Evolutionary conservation across 2,888 invertebrate species (phyloP).

Genomic region (Thyatira batis): DNA sequence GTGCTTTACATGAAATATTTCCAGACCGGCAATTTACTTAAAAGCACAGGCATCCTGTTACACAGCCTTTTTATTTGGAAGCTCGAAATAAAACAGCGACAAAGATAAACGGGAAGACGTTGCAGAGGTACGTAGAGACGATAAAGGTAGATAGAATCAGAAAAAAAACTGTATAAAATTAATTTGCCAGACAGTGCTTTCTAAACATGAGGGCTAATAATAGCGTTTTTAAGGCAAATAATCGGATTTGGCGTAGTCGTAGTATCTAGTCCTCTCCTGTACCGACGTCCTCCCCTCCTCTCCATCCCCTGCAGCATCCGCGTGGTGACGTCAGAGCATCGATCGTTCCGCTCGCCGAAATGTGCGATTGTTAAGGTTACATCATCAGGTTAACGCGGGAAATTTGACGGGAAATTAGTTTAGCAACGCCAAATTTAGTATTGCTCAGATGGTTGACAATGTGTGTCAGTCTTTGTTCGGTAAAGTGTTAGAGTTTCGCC

Average conservation of each 20-base stretch:
- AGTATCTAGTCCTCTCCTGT: conserved; percentile 28
- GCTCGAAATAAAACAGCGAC: background rate
- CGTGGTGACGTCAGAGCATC: conserved; percentile 74
- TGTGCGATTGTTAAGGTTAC: conserved; percentile 50
- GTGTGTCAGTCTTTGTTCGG: background rate
- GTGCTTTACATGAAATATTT: background rate
- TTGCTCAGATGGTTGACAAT: background rate
- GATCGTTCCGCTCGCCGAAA: conserved; percentile 64
- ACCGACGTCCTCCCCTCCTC: conserved; percentile 19
- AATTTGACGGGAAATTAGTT: conserved; percentile 22
- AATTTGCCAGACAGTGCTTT: conserved; percentile 31
- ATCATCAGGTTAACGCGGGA: conserved; percentile 21
- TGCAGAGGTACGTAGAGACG: background rate
- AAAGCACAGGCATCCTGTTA: background rate
- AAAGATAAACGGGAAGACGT: background rate
- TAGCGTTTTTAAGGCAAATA: conserved; percentile 57
- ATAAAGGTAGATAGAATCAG: conserved; percentile 15
- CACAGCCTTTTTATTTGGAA: background rate
- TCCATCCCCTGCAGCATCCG: conserved; percentile 55
- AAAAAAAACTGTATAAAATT: conserved; percentile 22
- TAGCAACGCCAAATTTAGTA: background rate
- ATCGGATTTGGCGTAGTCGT: conserved; percentile 47
- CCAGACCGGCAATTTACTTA: conserved; percentile 1
- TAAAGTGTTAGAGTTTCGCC: background rate
- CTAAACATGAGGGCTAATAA: conserved; percentile 49